Percentiles rank a stretch among this genome's conserved stretches.
Evolutionary conservation across 2,113 vertebrate species (phyloP).

Genomic region (Tetraodon nigroviridis): DNA sequence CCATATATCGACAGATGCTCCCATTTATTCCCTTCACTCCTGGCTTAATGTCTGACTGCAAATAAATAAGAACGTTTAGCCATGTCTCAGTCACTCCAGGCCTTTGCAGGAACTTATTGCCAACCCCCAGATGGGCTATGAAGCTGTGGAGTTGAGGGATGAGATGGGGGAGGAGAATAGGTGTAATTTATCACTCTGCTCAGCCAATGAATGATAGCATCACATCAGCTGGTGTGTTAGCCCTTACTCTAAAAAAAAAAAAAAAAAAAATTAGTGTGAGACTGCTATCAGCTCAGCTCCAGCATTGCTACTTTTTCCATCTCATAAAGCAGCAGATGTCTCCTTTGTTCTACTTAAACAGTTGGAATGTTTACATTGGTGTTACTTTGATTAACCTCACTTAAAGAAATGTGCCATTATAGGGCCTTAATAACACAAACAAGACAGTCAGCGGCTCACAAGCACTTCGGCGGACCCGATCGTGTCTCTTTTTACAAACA

Average conservation of each 20-base stretch:
- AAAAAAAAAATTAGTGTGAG: background rate
- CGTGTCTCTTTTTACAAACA: conserved; percentile 4
- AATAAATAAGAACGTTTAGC: conserved; percentile 68
- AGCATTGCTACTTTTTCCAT: conserved; percentile 24
- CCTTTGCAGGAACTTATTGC: conserved; percentile 53
- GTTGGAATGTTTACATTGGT: conserved; percentile 20
- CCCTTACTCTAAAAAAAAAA: conserved; percentile 20
- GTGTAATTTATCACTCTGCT: conserved; percentile 52
- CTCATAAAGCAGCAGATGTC: conserved; percentile 27
- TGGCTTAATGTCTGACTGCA: conserved; percentile 56
- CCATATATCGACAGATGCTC: conserved; percentile 58
- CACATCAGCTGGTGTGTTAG: conserved; percentile 41
- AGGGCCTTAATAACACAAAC: conserved; percentile 18
- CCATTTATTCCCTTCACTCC: conserved; percentile 56
- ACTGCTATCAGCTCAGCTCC: conserved; percentile 24
- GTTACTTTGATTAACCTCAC: conserved; percentile 24
- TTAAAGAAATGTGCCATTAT: conserved; percentile 21
- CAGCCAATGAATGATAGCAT: conserved; percentile 55
- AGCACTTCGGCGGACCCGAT: conserved; percentile 6
- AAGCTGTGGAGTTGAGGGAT: conserved; percentile 53
- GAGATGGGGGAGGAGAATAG: conserved; percentile 36
- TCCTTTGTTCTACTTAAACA: conserved; percentile 16
- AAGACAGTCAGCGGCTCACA: conserved; percentile 1
- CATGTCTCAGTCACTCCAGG: conserved; percentile 58
- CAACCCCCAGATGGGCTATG: conserved; percentile 59